A percentile compares a stretch with the other conserved stretches of the same genome.
Evolutionary conservation across 2,888 invertebrate species (phyloP).

Genomic region (Catocala sponsa): DNA sequence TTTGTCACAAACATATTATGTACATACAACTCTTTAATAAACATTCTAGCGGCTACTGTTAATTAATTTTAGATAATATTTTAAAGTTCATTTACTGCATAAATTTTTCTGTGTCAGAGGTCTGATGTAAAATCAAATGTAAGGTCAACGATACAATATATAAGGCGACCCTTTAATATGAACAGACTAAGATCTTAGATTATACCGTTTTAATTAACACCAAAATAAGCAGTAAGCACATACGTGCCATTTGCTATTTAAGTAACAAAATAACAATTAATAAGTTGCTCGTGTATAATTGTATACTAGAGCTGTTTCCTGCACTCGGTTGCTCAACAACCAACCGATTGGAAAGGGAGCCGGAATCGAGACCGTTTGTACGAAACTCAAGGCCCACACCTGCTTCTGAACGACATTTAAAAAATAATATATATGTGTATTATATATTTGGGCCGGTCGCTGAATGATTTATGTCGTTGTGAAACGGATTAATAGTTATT

Average conservation of each 20-base stretch:
- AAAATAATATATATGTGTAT: constrained; percentile 46
- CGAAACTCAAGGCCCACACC: constrained; percentile 75
- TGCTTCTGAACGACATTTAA: constrained; percentile 66
- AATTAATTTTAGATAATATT: no score
- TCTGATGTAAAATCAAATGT: no score
- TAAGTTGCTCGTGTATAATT: constrained; percentile 59
- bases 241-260: neutral
- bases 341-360: constrained; percentile 78
- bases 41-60: no score
- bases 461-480: constrained; percentile 52
- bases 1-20: no score
- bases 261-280: constrained; percentile 48
- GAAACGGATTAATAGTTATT: constrained; percentile 36
- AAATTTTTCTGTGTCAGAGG: no score
- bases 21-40: no score
- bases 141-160: no score
- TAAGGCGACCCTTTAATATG: no score
- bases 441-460: constrained; percentile 53
- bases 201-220: neutral
- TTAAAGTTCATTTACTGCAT: no score
- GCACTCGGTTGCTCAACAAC: constrained; percentile 60
- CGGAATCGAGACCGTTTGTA: constrained; percentile 70
- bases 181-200: no score
- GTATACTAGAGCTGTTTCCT: constrained; percentile 65
- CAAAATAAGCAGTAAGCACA: neutral